These are phyloP conservation scores for Drosophila nigricruria DNA, from an alignment of 2,888 invertebrate genomes.

Conservation along the genomic window DNA sequence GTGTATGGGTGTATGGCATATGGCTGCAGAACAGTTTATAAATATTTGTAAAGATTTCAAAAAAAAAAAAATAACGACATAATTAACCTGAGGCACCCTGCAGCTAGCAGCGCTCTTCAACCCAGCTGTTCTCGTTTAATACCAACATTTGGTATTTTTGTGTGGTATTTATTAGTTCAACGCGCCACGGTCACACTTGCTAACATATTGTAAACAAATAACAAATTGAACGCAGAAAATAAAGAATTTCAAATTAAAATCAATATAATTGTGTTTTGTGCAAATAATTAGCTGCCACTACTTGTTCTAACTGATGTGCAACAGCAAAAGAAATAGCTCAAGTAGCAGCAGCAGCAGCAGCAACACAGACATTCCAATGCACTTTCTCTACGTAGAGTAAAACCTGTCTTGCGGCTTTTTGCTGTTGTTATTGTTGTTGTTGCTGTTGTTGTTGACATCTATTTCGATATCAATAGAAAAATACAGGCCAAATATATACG, in stretches of 20 bases:
- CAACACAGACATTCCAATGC: constrained; percentile 64
- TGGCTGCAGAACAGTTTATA: not conserved
- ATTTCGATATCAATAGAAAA: constrained; percentile 76
- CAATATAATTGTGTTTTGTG: constrained; percentile 7
- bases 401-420: constrained; percentile 59
- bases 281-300: constrained; percentile 21
- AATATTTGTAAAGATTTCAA: constrained; percentile 15
- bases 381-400: constrained; percentile 67
- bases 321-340: not conserved
- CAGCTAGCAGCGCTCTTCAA: not conserved
- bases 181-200: constrained; percentile 33
- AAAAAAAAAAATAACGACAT: constrained; percentile 11
- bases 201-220: constrained; percentile 52
- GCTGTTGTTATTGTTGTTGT: constrained; percentile 42
- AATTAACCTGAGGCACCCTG: constrained; percentile 14
- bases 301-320: constrained; percentile 17
- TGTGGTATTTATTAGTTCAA: constrained; percentile 11
- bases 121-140: constrained; percentile 33
- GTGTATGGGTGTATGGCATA: not conserved
- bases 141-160: constrained; percentile 5
- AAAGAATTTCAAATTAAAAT: constrained; percentile 5
- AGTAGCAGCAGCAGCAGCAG: constrained; percentile 30
- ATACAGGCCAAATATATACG: constrained; percentile 61
- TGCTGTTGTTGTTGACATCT: constrained; percentile 65
- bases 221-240: constrained; percentile 7